Evolutionary conservation across 2,113 vertebrate species (phyloP), one percentile per base, ranked within the genome.

Genomic region (Tyto alba): DNA sequence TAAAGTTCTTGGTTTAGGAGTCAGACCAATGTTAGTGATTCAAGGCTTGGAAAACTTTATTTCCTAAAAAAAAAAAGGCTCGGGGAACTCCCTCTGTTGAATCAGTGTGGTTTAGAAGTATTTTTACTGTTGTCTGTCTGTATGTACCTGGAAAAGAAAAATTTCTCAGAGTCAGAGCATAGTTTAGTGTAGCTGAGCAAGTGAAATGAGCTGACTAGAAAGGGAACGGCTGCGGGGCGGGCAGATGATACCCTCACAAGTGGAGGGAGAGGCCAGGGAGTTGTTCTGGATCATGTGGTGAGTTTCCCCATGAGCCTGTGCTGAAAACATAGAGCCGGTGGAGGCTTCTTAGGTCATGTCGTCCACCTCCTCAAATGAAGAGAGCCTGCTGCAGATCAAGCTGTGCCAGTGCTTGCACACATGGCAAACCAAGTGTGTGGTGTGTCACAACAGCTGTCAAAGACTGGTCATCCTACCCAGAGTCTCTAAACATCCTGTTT

Each of bases 401-500:
- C 87, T 1, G 21, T 97, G 96, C 92, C 93, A 96, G 80, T 18
- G 32, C 80, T 82, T 63, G 83, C 78, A 80, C 48, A 75, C 78
- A 90, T 83, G 95, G 89, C 83, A 77, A 53, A 55, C 73, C 89
- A 69, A 85, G 89, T 50, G 80, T 88, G 93, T 88, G 83, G 85
- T 86, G 90, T 95, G 95, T 97, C 93, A 90, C 88, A 94, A 96
- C 87, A 91, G 72, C 89, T 96, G 94, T 91, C 88, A 88, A 84
- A 90, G 57, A 74, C 89, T 93, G 88, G 66, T 97, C 47, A 1
- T 95, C 90, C 90, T 96, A 96, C 92, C 75, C 86, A 60, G 69
- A 95, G 91, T 78, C 90, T 88, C 93, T 90, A 95, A 95, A 94
- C 87, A 96, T 96, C 95, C 95, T 95, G 95, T 93, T 96, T 84